phyloP scores from a whole-genome alignment of 2,797 vertebrate genomes.

The Helicolenus hilgendorfi region DNA sequence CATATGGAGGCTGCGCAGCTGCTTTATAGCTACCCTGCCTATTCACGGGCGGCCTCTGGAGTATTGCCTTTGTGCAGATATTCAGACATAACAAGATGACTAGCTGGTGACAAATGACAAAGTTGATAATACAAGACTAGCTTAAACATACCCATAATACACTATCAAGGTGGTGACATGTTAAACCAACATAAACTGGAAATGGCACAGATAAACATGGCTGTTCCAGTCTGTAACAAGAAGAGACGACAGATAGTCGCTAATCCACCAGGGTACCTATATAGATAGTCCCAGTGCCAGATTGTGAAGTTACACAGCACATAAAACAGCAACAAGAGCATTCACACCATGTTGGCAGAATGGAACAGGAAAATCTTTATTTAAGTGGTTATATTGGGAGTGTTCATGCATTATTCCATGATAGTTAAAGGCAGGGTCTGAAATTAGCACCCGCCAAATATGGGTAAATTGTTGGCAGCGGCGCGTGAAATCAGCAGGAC shows the following conservation, averaged over 20 bases:
- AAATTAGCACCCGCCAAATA: too few species aligned
- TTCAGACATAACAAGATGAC: slow-evolving; percentile 31
- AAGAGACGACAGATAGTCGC: neutral
- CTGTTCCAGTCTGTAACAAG: neutral
- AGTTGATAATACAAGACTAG: neutral
- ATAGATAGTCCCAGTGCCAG: neutral
- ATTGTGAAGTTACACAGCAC: neutral
- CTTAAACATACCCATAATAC: slow-evolving; percentile 2
- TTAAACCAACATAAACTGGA: neutral
- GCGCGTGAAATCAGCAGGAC: too few species aligned
- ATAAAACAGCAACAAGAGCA: neutral
- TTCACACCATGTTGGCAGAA: neutral
- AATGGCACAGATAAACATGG: neutral
- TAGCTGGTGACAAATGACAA: slow-evolving; percentile 23
- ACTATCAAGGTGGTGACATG: neutral
- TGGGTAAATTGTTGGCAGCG: too few species aligned
- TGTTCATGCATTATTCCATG: neutral
- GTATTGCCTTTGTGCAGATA: slow-evolving; percentile 21
- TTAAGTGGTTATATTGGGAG: neutral
- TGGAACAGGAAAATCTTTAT: neutral
- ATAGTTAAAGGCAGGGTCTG: too few species aligned
- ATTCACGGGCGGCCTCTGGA: slow-evolving; percentile 31
- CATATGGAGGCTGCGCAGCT: slow-evolving; percentile 25
- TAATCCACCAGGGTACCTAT: neutral
- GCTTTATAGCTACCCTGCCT: slow-evolving; percentile 23